Conservation (phyloP, 2,113 vertebrate genomes). For the Syngnathus floridae region DNA sequence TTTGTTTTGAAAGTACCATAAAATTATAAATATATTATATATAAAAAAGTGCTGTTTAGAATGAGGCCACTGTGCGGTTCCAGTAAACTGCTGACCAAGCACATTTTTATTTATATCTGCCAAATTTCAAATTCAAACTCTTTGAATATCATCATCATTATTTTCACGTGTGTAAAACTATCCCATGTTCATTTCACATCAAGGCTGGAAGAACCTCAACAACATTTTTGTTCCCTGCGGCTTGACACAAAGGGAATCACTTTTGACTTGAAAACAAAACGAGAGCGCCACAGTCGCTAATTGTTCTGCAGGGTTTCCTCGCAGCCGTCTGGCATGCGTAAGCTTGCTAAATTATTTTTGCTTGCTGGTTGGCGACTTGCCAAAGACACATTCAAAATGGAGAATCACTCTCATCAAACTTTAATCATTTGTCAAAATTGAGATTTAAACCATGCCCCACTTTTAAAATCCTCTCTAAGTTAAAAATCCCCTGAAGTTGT, state of each 20-base stretch:
- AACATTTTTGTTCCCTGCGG: neutral
- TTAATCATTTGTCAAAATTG: constrained; percentile 28
- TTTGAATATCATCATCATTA: neutral
- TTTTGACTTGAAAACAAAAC: constrained; percentile 19
- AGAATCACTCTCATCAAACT: constrained; percentile 30
- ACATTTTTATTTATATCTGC: neutral
- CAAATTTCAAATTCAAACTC: too few species aligned
- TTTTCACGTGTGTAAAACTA: neutral
- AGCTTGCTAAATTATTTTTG: constrained; percentile 31
- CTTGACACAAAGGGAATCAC: neutral
- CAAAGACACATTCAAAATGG: constrained; percentile 27
- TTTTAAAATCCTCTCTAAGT: constrained; percentile 10
- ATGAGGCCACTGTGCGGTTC: neutral
- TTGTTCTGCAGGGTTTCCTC: constrained; percentile 11
- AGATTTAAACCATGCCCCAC: constrained; percentile 14
- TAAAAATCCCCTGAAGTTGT: constrained; percentile 10
- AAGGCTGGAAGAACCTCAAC: neutral
- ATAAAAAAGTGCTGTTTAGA: neutral
- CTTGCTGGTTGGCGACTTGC: constrained; percentile 17
- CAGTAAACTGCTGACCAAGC: neutral
- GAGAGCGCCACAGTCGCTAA: constrained; percentile 5
- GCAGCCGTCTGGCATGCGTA: constrained; percentile 19
- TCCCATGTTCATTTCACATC: neutral
- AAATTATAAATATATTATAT: neutral
- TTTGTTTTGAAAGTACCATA: neutral